These are phyloP conservation scores for Stenolophus ochropezus DNA, from an alignment of 2,888 invertebrate species.

Conservation along the genomic window DNA sequence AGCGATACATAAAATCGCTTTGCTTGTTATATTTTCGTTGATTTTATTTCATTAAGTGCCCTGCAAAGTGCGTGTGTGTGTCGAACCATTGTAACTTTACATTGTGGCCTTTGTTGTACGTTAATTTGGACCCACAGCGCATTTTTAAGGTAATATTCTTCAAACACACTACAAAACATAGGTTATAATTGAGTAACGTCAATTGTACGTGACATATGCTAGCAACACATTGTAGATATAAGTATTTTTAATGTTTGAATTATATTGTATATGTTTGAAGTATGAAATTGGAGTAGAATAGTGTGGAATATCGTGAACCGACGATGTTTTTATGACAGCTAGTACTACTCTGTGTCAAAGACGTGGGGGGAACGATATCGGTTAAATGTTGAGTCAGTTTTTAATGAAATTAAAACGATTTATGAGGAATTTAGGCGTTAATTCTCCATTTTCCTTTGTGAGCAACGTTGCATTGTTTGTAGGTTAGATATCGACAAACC, in stretches of 20 bases:
- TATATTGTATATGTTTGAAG: neutral
- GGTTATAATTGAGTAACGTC: neutral
- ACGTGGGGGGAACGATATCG: slow-evolving; percentile 11
- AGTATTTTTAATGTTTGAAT: neutral
- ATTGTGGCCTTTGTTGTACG: slow-evolving; percentile 65
- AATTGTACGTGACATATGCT: neutral
- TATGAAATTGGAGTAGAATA: slow-evolving; percentile 7
- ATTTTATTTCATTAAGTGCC: slow-evolving; percentile 73
- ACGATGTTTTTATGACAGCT: slow-evolving; percentile 62
- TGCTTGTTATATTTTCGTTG: slow-evolving; percentile 73
- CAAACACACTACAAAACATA: slow-evolving; percentile 22
- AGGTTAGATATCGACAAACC: neutral
- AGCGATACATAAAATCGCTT: slow-evolving; percentile 76
- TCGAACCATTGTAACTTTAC: slow-evolving; percentile 63
- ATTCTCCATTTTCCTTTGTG: neutral
- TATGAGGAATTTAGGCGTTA: neutral
- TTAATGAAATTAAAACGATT: slow-evolving; percentile 46
- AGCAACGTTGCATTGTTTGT: neutral
- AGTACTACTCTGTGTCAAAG: slow-evolving; percentile 54
- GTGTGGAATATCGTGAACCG: neutral
- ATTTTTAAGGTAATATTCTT: slow-evolving; percentile 64
- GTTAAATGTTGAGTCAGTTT: slow-evolving; percentile 40
- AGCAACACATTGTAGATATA: neutral
- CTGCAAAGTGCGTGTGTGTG: slow-evolving; percentile 71
- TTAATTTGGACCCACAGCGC: slow-evolving; percentile 37